Evolutionary conservation across 2,888 invertebrate genomes (phyloP), one percentile per base, ranked within the genome.

Genomic region (Encarsia formosa): DNA sequence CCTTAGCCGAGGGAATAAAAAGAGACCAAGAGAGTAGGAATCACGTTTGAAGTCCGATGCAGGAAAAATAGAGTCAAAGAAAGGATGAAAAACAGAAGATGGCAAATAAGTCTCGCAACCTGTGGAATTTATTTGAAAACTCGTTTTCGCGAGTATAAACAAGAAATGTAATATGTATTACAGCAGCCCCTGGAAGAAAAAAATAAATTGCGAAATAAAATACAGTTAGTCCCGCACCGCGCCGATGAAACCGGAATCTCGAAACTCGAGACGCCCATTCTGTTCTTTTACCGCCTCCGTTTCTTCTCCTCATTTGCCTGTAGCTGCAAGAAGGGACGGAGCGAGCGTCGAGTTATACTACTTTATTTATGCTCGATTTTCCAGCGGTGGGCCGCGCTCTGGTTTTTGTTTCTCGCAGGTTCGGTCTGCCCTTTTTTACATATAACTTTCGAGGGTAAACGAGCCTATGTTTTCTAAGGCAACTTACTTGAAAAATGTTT

Each of bases 101-200:
- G 40, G 26, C 26, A 26, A 5, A 26, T 29, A 19, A 19, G 20
- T 42, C 39, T 32, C 40, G 6, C 59, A 61, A 63, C 63, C 65
- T 64, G 65, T 63, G 60, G 64, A 64, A 64, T 64, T 64, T 57
- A 59, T 59, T 63, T 48, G 59, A 59, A 63, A 65, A 63, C 59
- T 60, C 61, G 59, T 62, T 60, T 61, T 56, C 55, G 38, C 61
- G 52, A 41, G 55, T n/a, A n/a, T n/a, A n/a, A n/a, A n/a, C 32
- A 32, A 26, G 43, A 53, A 58, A 61, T 59, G 55, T 58, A 58
- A 60, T 61, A 58, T 59, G 56, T 54, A 59, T 63, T 53, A 55
- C 53, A 50, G 20, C 32, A 5, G 8, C 19, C 22, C 19, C n/a
- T 5, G 16, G 44, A 23, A 9, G 32, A 20, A 42, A 44, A 59